phyloP scores from a whole-genome alignment of 2,888 invertebrate genomes.

The Scaeva pyrastri region DNA sequence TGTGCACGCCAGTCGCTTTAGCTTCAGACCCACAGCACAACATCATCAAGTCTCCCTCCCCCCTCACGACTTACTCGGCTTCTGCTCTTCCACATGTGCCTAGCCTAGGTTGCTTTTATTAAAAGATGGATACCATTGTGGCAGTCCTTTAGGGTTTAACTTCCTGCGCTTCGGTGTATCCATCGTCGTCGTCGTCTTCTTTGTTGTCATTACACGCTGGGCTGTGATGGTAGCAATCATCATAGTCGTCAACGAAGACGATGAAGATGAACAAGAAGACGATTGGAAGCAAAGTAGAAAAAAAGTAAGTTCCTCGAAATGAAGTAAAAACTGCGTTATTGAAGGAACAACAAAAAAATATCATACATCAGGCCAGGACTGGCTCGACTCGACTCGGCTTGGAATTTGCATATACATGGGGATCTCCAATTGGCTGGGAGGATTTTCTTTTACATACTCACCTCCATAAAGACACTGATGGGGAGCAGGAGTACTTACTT shows the following conservation, averaged over 20 bases:
- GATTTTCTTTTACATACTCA: conserved; percentile 46
- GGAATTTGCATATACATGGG: conserved; percentile 39
- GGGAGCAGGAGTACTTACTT: conserved; percentile 9
- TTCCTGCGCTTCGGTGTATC: conserved; percentile 66
- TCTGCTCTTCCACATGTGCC: conserved; percentile 34
- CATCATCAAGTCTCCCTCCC: background rate
- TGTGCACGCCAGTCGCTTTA: conserved; percentile 65
- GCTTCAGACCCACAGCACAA: conserved; percentile 53
- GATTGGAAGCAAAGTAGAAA: conserved; percentile 16
- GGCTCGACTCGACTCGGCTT: too few relatives aligned
- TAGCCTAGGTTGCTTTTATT: conserved; percentile 68
- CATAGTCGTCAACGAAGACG: conserved; percentile 32
- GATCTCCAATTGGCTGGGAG: conserved; percentile 64
- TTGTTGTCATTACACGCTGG: conserved; percentile 30
- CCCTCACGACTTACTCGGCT: background rate
- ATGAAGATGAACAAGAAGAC: conserved; percentile 39
- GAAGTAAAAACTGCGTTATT: conserved; percentile 50
- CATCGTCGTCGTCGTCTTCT: conserved; percentile 32
- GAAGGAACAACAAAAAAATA: conserved; percentile 33
- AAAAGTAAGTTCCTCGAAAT: conserved; percentile 1
- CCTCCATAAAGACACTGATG: conserved; percentile 13
- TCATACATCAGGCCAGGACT: conserved; percentile 53
- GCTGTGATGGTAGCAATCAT: conserved; percentile 13
- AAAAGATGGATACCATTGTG: conserved; percentile 73
- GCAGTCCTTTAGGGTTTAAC: conserved; percentile 69